Conservation (phyloP, 2,113 vertebrate genomes). For the Siniperca knerii region DNA sequence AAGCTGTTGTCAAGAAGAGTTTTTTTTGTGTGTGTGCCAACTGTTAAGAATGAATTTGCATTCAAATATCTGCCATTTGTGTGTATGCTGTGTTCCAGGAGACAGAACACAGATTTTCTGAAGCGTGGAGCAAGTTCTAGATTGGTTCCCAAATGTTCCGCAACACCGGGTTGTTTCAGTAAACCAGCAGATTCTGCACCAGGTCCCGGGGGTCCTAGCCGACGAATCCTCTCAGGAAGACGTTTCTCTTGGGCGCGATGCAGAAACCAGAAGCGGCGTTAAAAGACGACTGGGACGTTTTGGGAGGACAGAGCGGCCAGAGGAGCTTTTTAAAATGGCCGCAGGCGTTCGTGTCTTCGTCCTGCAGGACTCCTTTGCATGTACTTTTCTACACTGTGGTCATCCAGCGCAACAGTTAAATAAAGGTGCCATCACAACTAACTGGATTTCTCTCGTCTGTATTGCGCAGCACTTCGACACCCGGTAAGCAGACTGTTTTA, state of each 20-base stretch:
- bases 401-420: constrained; percentile 4
- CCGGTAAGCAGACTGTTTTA: background rate
- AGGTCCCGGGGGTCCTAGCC: background rate
- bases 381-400: background rate
- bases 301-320: background rate
- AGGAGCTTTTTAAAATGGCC: background rate
- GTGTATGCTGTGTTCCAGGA: background rate
- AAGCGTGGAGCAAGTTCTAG: background rate
- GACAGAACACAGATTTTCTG: background rate
- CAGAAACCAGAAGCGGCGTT: background rate
- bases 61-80: background rate
- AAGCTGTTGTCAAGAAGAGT: too few relatives aligned
- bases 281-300: background rate
- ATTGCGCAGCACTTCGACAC: background rate
- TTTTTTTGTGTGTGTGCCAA: too few relatives aligned
- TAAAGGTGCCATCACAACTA: constrained; percentile 30
- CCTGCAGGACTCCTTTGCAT: constrained; percentile 9
- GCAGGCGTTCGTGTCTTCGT: background rate
- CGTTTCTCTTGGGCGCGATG: background rate
- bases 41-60: background rate
- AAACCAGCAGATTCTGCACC: constrained; percentile 13
- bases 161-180: background rate
- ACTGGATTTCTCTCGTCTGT: background rate
- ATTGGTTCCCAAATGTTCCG: background rate
- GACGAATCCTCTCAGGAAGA: constrained; percentile 16